Base-by-base conservation (phyloP, 2,888 invertebrate species). In the Drosophila meridionalis region DNA sequence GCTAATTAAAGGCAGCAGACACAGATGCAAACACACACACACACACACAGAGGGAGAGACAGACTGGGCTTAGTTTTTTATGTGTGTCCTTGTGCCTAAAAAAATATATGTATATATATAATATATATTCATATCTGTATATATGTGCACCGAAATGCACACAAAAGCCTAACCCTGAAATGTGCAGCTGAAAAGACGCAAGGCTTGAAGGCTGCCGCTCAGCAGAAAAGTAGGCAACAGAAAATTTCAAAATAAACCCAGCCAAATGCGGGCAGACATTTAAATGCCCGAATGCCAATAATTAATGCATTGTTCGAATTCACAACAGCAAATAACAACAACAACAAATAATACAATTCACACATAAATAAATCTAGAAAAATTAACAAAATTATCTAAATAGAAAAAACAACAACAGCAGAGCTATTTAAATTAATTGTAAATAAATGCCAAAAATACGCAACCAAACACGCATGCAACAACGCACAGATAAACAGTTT, bases 91-190 rank as follows among this genome's bases (percentile, higher is more conserved):
- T 78, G 78, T 78, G 75, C 78, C 65, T 53, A 77, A 77, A 77
- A 76, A 76, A 69, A 47, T 20, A 28, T 48, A 59, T 20, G 20
- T 48, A 59, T 59, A 58, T 40, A 14, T 59, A 59, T 28, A 8
- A 55, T 73, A 32, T 64, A 59, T 48, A 55, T 30, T 48, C 36
- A 57, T 56, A 34, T 50, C 47, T 68, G 28, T 38, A 26, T 42
- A 20, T 9, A 14, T 32, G 50, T 52, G 52, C 55, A 61, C 59
- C 58, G 58, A 69, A 78, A 59, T 73, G 68, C 75, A 78, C 65
- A 78, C 75, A 78, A 78, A 78, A 75, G 72, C 75, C 68, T 78
- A 78, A 78, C 78, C 78, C 78, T 78, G 78, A 78, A 78, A 78
- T 61, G 55, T 60, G 65, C 50, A 70, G 48, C 53, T 62, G 47